A percentile compares a stretch with the other conserved stretches of the same genome.
phyloP scores from a whole-genome alignment of 2,113 vertebrate species.

The Stercorarius parasiticus region DNA sequence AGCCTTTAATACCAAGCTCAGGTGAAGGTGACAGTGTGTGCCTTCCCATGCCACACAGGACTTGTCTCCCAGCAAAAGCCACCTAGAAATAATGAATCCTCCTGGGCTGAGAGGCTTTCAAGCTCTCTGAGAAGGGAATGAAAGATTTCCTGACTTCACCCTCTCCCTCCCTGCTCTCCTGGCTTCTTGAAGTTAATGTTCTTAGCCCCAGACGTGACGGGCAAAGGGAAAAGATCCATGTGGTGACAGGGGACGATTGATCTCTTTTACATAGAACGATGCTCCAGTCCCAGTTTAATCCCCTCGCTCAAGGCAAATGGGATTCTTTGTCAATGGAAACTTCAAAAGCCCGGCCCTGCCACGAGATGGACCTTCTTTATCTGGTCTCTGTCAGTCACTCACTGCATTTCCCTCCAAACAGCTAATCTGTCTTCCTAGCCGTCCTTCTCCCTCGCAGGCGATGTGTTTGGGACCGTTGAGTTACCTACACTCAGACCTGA shows the following conservation, averaged over 20 bases:
- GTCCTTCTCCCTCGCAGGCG: neutral
- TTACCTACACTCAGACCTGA: constrained; percentile 33
- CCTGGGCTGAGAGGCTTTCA: constrained; percentile 58
- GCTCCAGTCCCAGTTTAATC: constrained; percentile 68
- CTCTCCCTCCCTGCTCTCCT: constrained; percentile 45
- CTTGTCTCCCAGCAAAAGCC: constrained; percentile 57
- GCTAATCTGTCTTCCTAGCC: constrained; percentile 59
- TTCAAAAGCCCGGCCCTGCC: constrained; percentile 61
- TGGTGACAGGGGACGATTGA: constrained; percentile 65
- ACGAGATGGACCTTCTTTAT: constrained; percentile 62
- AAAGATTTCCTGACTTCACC: constrained; percentile 61
- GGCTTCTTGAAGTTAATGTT: constrained; percentile 71
- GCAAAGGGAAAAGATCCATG: constrained; percentile 61
- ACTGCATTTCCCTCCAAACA: constrained; percentile 56
- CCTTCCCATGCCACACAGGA: constrained; percentile 26
- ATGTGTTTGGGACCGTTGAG: neutral
- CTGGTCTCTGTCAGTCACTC: constrained; percentile 60
- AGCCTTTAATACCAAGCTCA: constrained; percentile 18
- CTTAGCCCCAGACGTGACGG: constrained; percentile 43
- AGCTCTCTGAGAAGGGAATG: constrained; percentile 57
- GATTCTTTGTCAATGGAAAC: constrained; percentile 74
- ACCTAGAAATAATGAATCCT: constrained; percentile 66
- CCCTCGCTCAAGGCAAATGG: constrained; percentile 67
- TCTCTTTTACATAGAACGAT: constrained; percentile 63
- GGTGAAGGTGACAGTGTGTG: neutral